phyloP scores from a whole-genome alignment of 2,797 vertebrate genomes.

The Eutrigla gurnardus region DNA sequence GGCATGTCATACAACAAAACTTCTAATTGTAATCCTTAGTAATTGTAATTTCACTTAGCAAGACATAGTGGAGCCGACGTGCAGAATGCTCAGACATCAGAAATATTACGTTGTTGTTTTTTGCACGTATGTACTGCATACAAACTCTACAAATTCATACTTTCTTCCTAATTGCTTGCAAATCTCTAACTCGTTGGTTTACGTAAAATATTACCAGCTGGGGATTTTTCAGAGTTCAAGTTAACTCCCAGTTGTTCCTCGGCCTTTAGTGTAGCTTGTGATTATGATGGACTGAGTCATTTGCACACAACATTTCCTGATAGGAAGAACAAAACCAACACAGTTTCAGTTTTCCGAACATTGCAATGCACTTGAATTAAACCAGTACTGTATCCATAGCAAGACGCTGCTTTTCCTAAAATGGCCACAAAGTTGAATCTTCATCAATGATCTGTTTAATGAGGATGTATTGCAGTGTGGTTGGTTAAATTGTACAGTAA shows the following conservation, averaged over 20 bases:
- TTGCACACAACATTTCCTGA: slow-evolving; percentile 4
- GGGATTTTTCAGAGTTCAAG: background rate
- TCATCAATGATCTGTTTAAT: too few relatives aligned
- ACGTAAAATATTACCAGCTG: background rate
- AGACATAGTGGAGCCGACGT: background rate
- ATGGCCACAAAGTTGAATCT: background rate
- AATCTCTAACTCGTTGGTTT: background rate
- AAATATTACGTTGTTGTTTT: background rate
- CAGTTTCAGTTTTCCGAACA: background rate
- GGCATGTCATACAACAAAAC: background rate
- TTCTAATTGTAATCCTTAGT: background rate
- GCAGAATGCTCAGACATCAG: background rate
- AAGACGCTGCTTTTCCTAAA: background rate
- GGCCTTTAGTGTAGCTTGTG: background rate
- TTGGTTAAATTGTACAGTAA: too few relatives aligned
- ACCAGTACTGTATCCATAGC: background rate
- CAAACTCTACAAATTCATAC: background rate
- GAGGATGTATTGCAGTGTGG: too few relatives aligned
- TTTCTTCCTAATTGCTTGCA: background rate
- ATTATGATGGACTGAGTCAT: slow-evolving; percentile 9
- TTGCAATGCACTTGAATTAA: background rate
- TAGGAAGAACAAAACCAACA: background rate
- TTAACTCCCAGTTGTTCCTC: background rate
- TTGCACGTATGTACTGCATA: background rate
- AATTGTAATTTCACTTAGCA: background rate